phyloP scores from a whole-genome alignment of 1,140 invertebrate genomes.

The Caerostris extrusa region DNA sequence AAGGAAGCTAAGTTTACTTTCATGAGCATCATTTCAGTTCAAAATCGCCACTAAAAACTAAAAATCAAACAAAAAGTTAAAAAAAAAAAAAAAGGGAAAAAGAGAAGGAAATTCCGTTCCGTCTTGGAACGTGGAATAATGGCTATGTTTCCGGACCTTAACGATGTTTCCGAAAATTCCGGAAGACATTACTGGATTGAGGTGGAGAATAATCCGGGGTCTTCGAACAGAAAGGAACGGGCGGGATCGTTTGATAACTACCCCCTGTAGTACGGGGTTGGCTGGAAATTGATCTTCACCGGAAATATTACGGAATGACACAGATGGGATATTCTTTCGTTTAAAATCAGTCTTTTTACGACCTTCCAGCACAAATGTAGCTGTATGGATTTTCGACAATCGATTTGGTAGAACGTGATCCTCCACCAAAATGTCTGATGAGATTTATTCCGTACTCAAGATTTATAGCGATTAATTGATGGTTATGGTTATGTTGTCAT shows the following conservation, averaged over 20 bases:
- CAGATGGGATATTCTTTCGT: slow-evolving; percentile 62
- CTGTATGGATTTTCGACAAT: slow-evolving; percentile 57
- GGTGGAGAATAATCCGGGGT: slow-evolving; percentile 71
- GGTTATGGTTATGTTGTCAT: not conserved
- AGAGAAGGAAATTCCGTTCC: slow-evolving; percentile 26
- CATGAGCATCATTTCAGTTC: not conserved
- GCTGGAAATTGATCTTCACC: slow-evolving; percentile 66
- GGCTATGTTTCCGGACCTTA: slow-evolving; percentile 70
- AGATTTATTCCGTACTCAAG: not conserved
- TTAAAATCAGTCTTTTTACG: slow-evolving; percentile 55
- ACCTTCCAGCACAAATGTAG: not conserved
- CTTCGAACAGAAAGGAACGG: not conserved
- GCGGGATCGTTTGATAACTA: slow-evolving; percentile 59
- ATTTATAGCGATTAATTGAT: not conserved
- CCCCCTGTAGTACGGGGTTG: not conserved
- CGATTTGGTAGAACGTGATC: slow-evolving; percentile 36
- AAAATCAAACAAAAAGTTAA: not conserved
- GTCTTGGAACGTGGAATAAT: slow-evolving; percentile 52
- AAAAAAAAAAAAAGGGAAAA: not conserved
- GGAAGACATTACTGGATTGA: slow-evolving; percentile 74
- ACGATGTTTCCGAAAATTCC: slow-evolving; percentile 74
- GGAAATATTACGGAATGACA: slow-evolving; percentile 70
- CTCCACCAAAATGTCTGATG: slow-evolving; percentile 15
- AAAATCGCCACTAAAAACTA: not conserved
- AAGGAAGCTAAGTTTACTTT: not conserved